phyloP scores from a whole-genome alignment of 1,140 invertebrate genomes.

The Idris sp. region DNA sequence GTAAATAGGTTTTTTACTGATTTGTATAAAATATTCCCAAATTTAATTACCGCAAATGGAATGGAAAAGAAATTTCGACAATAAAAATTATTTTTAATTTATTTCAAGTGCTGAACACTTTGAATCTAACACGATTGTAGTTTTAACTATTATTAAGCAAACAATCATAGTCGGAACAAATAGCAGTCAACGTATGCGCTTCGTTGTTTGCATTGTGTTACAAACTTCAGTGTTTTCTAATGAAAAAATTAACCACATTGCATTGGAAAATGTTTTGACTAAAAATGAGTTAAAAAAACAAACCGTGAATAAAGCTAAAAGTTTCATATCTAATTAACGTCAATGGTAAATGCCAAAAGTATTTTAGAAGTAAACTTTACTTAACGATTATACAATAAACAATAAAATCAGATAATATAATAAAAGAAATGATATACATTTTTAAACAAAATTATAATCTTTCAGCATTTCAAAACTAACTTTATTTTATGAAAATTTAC shows the following conservation, averaged over 20 bases:
- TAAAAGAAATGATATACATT: too few relatives aligned
- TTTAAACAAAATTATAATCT: too few relatives aligned
- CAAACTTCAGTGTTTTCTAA: neutral
- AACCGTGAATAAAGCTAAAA: too few relatives aligned
- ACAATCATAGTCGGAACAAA: neutral
- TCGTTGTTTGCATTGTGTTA: neutral
- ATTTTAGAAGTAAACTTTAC: too few relatives aligned
- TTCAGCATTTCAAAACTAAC: too few relatives aligned
- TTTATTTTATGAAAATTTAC: too few relatives aligned
- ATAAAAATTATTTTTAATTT: constrained; percentile 4
- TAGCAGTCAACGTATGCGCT: neutral
- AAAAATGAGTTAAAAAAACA: too few relatives aligned
- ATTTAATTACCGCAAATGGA: constrained; percentile 3
- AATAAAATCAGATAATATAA: too few relatives aligned
- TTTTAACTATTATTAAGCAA: constrained; percentile 1
- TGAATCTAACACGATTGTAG: neutral
- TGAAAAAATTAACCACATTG: neutral
- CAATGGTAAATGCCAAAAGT: too few relatives aligned
- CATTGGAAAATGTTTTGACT: neutral
- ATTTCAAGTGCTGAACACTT: neutral
- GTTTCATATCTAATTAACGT: too few relatives aligned
- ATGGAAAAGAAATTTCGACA: neutral
- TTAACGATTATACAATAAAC: too few relatives aligned
- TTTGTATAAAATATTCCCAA: constrained; percentile 1
- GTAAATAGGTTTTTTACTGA: too few relatives aligned